Percentiles rank a stretch among this genome's conserved stretches.
These are phyloP conservation scores for Beroe forskalii DNA, from an alignment of 37 sponge, comb jelly and placozoan genomes.

Conservation along the genomic window DNA sequence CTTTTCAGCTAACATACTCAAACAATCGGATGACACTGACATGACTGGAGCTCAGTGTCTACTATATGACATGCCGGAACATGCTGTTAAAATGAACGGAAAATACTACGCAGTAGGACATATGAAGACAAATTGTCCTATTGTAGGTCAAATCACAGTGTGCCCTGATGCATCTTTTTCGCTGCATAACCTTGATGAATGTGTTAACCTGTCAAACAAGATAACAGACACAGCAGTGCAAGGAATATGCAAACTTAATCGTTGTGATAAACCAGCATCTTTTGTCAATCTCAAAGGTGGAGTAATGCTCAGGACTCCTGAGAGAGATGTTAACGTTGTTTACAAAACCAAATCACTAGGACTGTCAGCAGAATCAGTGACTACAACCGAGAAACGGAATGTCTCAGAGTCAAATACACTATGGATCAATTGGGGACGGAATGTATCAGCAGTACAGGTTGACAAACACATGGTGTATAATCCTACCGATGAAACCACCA, in stretches of 20 bases:
- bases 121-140: background rate
- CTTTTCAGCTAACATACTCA: background rate
- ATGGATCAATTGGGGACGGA: too few species aligned
- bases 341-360: background rate
- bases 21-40: background rate
- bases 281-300: background rate
- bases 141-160: background rate
- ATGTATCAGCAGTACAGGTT: too few species aligned
- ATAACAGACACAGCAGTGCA: background rate
- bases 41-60: background rate
- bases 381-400: too few species aligned
- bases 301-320: background rate
- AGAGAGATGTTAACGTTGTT: background rate
- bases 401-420: too few species aligned
- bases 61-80: background rate
- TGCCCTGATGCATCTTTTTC: background rate
- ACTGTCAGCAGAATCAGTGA: too few species aligned
- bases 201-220: too few species aligned
- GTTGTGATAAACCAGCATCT: background rate
- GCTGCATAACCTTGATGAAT: background rate
- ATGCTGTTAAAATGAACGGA: background rate
- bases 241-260: background rate
- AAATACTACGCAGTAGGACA: background rate
- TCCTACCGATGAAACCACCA: too few species aligned
- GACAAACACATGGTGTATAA: too few species aligned